Evolutionary conservation across 2,113 vertebrate species (phyloP).

Genomic region (Heloderma charlesbogerti): DNA sequence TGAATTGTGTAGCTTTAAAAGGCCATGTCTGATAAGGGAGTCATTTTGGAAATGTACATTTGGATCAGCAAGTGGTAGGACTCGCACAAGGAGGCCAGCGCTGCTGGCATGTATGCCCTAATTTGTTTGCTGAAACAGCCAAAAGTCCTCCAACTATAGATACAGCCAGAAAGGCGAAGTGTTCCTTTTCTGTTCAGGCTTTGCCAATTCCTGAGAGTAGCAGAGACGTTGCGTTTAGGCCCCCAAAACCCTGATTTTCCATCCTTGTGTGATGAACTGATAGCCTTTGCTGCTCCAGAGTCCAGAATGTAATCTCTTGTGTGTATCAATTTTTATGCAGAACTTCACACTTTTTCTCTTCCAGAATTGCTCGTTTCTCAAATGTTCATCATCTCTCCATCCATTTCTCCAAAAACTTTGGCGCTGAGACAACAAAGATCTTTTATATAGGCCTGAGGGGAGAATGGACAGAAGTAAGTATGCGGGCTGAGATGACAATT

Average conservation of each 20-base stretch:
- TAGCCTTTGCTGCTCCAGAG: background rate
- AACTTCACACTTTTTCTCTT: conserved; percentile 6
- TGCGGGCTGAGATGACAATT: background rate
- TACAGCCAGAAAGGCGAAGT: too few relatives aligned
- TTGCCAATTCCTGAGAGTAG: background rate
- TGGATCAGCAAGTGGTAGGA: background rate
- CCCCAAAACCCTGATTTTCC: background rate
- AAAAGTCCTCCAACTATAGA: background rate
- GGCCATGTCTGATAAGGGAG: background rate
- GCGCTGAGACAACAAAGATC: conserved; percentile 88
- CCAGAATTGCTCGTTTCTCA: conserved; percentile 94
- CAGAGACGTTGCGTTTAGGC: background rate
- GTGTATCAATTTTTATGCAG: background rate
- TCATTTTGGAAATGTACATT: background rate
- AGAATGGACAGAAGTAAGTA: conserved; percentile 91
- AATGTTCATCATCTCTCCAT: conserved; percentile 92
- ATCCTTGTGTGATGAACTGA: background rate
- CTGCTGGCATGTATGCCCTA: too few relatives aligned
- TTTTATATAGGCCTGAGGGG: conserved; percentile 95
- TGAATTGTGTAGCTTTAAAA: background rate
- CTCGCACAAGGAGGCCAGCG: background rate
- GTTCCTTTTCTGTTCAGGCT: background rate
- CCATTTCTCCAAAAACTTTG: conserved; percentile 96
- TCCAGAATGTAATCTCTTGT: background rate
- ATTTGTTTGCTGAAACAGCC: background rate